These are phyloP conservation scores for Drosophila pegasa DNA, from an alignment of 2,888 invertebrate genomes.

Conservation along the genomic window DNA sequence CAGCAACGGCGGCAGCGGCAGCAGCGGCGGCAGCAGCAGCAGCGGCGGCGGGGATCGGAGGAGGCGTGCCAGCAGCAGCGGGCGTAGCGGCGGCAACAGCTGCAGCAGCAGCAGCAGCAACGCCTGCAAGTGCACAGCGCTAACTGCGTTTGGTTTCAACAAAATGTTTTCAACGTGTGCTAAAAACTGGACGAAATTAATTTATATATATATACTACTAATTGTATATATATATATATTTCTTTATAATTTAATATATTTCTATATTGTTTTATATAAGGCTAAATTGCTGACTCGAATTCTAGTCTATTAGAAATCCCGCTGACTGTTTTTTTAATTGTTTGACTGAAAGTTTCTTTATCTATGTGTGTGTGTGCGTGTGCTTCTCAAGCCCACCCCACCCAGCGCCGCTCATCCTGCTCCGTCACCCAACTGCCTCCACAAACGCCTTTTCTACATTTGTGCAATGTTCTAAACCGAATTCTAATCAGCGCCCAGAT, in stretches of 20 bases:
- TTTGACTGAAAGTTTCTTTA: constrained; percentile 6
- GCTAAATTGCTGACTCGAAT: constrained; percentile 65
- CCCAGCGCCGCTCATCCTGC: neutral
- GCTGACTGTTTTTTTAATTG: constrained; percentile 26
- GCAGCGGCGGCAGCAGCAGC: constrained; percentile 28
- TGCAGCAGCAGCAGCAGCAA: constrained; percentile 19
- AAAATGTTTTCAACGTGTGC: constrained; percentile 22
- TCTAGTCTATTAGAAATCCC: constrained; percentile 49
- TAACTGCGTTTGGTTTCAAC: constrained; percentile 51
- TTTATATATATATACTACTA: neutral
- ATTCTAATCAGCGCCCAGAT: constrained; percentile 15
- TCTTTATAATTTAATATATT: constrained; percentile 7
- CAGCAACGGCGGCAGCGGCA: constrained; percentile 50
- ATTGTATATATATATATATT: neutral
- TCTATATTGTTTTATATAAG: constrained; percentile 19
- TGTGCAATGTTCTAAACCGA: constrained; percentile 26
- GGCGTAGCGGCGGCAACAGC: constrained; percentile 23
- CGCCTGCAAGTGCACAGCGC: constrained; percentile 31
- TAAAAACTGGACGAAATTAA: constrained; percentile 19
- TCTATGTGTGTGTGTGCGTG: constrained; percentile 39
- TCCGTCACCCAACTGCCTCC: too few species aligned
- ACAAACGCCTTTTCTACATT: constrained; percentile 10
- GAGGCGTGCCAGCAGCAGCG: constrained; percentile 14
- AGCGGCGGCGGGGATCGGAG: constrained; percentile 11
- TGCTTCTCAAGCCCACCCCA: neutral